phyloP scores from a whole-genome alignment of 2,113 vertebrate species.

The Platysternon megacephalum region DNA sequence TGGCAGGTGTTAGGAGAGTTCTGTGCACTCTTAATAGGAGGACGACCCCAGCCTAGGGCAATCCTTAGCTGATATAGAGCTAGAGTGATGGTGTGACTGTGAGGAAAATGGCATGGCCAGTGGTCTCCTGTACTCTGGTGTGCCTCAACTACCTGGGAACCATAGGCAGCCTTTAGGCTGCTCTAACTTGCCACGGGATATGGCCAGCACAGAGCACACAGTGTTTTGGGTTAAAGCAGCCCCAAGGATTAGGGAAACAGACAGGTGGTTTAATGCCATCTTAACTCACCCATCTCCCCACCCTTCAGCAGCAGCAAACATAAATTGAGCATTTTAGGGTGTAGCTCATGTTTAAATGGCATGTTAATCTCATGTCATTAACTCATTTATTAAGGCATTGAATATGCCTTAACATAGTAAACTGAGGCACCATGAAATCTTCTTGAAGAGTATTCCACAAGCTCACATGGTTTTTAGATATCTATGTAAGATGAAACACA shows the following conservation, averaged over 20 bases:
- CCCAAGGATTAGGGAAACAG: accelerated
- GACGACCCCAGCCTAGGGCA: too few species aligned
- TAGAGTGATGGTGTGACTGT: neutral
- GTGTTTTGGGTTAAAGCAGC: too few species aligned
- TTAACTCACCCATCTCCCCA: neutral
- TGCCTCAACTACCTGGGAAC: neutral
- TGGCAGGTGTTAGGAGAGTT: too few species aligned
- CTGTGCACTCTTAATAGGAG: too few species aligned
- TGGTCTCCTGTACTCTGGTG: neutral
- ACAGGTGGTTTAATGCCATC: neutral
- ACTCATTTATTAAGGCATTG: neutral
- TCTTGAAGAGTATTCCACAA: neutral
- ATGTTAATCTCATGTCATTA: neutral
- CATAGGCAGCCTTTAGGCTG: neutral
- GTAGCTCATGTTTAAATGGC: accelerated
- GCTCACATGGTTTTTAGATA: neutral
- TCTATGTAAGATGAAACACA: neutral
- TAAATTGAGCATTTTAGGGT: neutral
- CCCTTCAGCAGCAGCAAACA: neutral
- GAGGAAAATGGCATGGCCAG: neutral
- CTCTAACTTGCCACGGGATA: neutral
- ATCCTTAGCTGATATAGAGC: neutral
- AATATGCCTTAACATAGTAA: neutral
- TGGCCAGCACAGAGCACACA: neutral
- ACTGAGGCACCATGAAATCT: neutral